A percentile compares a stretch with the other conserved stretches of the same genome.
phyloP scores from a whole-genome alignment of 1,140 invertebrate genomes.

The Ptiloglossa arizonensis region DNA sequence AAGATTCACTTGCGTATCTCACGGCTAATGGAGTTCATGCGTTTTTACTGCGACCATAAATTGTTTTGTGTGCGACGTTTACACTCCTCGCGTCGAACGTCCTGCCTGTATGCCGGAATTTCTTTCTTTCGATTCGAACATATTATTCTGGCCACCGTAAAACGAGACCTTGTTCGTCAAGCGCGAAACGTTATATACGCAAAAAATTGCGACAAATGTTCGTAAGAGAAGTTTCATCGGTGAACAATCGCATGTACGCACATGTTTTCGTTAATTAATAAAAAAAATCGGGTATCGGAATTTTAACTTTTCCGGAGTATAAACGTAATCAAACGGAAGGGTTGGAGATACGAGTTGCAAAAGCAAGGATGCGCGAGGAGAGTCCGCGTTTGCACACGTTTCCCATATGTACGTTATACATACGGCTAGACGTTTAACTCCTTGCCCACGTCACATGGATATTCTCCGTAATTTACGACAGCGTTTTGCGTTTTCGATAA shows the following conservation, averaged over 20 bases:
- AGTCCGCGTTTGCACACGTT: neutral
- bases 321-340: too few relatives aligned
- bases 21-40: slow-evolving; percentile 59
- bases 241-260: too few relatives aligned
- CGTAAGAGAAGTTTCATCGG: too few relatives aligned
- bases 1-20: slow-evolving; percentile 60
- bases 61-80: slow-evolving; percentile 64
- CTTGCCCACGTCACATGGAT: slow-evolving; percentile 75
- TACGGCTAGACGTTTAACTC: slow-evolving; percentile 70
- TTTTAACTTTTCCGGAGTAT: too few relatives aligned
- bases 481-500: slow-evolving; percentile 36
- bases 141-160: slow-evolving; percentile 5
- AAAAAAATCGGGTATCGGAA: too few relatives aligned
- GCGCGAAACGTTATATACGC: too few relatives aligned
- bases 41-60: slow-evolving; percentile 65
- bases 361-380: neutral
- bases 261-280: too few relatives aligned
- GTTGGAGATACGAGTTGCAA: neutral
- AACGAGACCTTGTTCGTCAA: neutral
- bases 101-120: slow-evolving; percentile 23
- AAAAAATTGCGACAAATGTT: neutral
- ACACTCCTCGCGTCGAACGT: slow-evolving; percentile 50
- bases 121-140: neutral
- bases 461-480: slow-evolving; percentile 31
- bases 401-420: slow-evolving; percentile 41